phyloP scores from a whole-genome alignment of 2,888 invertebrate species.

The Pseudococcus longispinus region DNA sequence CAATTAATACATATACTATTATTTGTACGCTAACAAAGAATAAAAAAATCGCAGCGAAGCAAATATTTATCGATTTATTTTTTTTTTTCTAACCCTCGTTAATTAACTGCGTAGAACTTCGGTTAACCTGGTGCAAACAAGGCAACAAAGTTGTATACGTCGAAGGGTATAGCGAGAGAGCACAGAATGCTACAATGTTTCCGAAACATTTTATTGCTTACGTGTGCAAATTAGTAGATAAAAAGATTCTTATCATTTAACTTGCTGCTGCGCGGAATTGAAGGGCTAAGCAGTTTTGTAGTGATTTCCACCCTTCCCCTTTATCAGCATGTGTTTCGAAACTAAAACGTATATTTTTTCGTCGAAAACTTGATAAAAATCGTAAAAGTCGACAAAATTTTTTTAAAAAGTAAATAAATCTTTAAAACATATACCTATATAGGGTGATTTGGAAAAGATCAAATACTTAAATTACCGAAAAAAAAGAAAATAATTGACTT shows the following conservation, averaged over 20 bases:
- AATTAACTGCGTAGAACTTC: slow-evolving; percentile 47
- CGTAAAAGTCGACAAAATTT: background rate
- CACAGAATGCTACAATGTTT: background rate
- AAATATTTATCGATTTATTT: slow-evolving; percentile 55
- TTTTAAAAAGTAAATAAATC: background rate
- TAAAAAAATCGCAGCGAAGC: slow-evolving; percentile 27
- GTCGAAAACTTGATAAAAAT: background rate
- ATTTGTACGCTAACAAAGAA: background rate
- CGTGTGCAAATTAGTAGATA: slow-evolving; percentile 22
- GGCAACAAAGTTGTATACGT: background rate
- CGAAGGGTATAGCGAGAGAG: background rate
- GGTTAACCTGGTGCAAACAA: background rate
- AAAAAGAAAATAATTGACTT: background rate
- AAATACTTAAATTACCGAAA: background rate
- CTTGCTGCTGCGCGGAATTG: background rate
- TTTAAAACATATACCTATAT: background rate
- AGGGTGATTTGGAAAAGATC: background rate
- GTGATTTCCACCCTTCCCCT: background rate
- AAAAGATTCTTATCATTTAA: background rate
- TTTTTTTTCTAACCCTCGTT: slow-evolving; percentile 59
- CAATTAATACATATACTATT: background rate
- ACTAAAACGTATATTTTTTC: background rate
- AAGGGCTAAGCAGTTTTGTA: background rate
- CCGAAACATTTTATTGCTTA: slow-evolving; percentile 24
- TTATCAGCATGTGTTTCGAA: background rate